Evolutionary conservation across 2,113 vertebrate genomes (phyloP), one percentile per base, ranked within the genome.

Genomic region (Megaptera novaeangliae): DNA sequence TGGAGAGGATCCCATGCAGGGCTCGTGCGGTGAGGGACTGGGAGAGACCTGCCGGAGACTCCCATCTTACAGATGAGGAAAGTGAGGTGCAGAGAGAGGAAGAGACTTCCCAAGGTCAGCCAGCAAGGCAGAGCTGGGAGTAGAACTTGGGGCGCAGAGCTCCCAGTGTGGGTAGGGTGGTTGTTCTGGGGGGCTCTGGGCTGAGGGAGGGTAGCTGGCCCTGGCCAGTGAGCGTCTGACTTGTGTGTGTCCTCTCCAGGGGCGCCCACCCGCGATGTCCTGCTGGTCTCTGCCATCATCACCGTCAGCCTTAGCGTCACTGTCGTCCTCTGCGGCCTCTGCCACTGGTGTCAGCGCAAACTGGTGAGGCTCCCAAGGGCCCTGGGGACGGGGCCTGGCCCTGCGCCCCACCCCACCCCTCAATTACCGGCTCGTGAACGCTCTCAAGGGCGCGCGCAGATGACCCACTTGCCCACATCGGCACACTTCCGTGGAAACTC

Each of bases 331-430:
- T 99, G 99, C 95, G 99, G 99, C 97, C 99, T 99, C 99, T 99
- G 99, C 98, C 99, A 99, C 98, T 99, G 99, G 99, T 99, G 99
- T 99, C 99, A 99, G 98, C 99, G 99, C 98, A 99, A 99, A 98
- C 98, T 99, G 99, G 99, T 99, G 98, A 99, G 99, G 98, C 96
- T 91, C 78, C 61, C 14, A 46, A 44, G 93, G 88, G 71, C 36
- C 61, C 74, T 6, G 29, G 61, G 68, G 46, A 20, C 25, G 1
- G 29, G 57, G n/a, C 46, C 25, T 41, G 39, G 66, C 39, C 63
- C 55, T 77, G 83, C 39, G 41, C 46, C 77, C 75, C 12, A 5
- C 52, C n/a, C 72, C 41, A 15, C 77, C 29, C 34, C 49, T 12
- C 69, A 14, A 17, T 23, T 15, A 46, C 66, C 66, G 83, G 46